Evolutionary conservation across 2,888 invertebrate species (phyloP), one percentile per base, ranked within the genome.

Genomic region (Microplitis deprimator): DNA sequence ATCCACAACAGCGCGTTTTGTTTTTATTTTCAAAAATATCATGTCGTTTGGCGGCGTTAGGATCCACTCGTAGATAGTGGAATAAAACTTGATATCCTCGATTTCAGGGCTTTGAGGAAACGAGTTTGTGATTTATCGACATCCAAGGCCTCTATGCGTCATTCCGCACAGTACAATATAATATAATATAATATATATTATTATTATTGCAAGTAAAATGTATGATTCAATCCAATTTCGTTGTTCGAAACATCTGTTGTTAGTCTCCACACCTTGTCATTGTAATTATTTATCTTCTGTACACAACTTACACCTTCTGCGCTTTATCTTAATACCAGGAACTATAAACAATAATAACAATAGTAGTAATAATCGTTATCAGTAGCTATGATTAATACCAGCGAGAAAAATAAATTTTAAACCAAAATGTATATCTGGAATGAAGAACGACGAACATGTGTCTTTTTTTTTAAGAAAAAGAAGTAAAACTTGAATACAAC

Each of bases 61-160:
- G 29, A 50, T 50, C 13, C 13, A 50, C 50, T 50, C 50, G 13
- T 50, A 50, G 50, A 50, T 50, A 13, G 10, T 50, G 2, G 10
- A 50, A 29, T 59, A 16, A 67, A 64, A 72, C 41, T 39, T 65
- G 17, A 71, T 71, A 71, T 71, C 17, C 17, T 8, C 17, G 59
- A 62, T 39, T 29, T 16, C n/a, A 71, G 61, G 38, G 8, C 50
- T 29, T 72, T 41, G 40, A 62, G 38, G n/a, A 64, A 72, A 62
- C 61, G 65, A 38, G 61, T 50, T 62, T 39, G 64, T 64, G 59
- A 73, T 73, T 73, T 73, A 73, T 73, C 60, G 50, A 73, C 67
- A 73, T 68, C 59, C 72, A 62, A n/a, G 17, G 20, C 7, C 16
- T 29, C n/a, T 17, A 67, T 67, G 67, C 73, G 73, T 73, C 73